phyloP scores from a whole-genome alignment of 2,888 invertebrate species.

The Protodeltote pygarga region DNA sequence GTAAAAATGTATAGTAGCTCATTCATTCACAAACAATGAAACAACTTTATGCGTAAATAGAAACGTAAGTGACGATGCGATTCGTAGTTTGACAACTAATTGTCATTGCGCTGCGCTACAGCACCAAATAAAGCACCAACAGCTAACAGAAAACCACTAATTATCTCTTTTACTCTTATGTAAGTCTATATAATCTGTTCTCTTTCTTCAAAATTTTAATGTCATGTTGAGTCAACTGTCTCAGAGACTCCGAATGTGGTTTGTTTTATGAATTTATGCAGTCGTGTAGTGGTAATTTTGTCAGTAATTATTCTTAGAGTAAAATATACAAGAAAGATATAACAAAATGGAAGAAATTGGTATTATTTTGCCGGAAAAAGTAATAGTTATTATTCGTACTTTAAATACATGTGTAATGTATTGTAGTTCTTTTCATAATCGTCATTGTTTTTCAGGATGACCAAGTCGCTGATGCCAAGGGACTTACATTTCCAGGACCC shows the following conservation, averaged over 20 bases:
- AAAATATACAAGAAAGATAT: constrained; percentile 17
- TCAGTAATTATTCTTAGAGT: constrained; percentile 3
- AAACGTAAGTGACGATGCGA: constrained; percentile 61
- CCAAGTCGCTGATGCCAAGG: constrained; percentile 88
- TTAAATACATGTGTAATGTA: neutral
- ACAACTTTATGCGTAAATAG: constrained; percentile 17
- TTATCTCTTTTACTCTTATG: constrained; percentile 13
- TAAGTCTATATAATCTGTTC: neutral
- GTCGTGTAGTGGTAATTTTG: constrained; percentile 8
- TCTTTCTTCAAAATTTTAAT: constrained; percentile 18
- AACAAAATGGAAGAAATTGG: constrained; percentile 93
- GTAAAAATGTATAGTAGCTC: too few relatives aligned
- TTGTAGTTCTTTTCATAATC: neutral
- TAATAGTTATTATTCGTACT: constrained; percentile 70
- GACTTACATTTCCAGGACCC: constrained; percentile 88
- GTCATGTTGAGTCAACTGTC: constrained; percentile 12
- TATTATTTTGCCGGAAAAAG: constrained; percentile 93
- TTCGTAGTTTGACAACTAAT: constrained; percentile 51
- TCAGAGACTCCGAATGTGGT: too few relatives aligned
- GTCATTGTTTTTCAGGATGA: constrained; percentile 86
- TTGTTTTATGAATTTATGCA: too few relatives aligned
- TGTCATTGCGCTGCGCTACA: too few relatives aligned
- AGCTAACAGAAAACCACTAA: too few relatives aligned
- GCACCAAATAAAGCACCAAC: too few relatives aligned
- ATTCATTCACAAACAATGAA: too few relatives aligned